Conservation (phyloP, 2,113 vertebrate genomes). For the Ageneiosus marmoratus region DNA sequence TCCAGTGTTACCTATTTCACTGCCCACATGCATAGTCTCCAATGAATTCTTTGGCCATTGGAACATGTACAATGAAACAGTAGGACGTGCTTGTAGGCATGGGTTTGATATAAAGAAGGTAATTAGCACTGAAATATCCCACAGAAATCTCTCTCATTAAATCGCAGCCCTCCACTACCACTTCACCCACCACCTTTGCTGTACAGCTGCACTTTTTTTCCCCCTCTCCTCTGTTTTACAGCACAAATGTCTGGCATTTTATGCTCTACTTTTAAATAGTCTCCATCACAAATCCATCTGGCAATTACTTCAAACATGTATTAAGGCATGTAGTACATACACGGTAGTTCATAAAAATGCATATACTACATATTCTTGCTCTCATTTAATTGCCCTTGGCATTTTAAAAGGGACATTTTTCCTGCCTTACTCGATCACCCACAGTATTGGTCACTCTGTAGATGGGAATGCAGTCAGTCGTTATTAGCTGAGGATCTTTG, state of each 20-base stretch:
- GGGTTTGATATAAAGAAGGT: constrained; percentile 56
- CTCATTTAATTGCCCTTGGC: constrained; percentile 29
- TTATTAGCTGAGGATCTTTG: constrained; percentile 22
- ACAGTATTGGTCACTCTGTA: neutral
- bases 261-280: constrained; percentile 53
- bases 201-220: constrained; percentile 56
- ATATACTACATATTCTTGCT: constrained; percentile 37
- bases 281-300: constrained; percentile 59
- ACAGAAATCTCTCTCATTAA: constrained; percentile 68
- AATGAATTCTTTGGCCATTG: constrained; percentile 46
- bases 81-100: constrained; percentile 52
- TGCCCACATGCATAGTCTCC: neutral
- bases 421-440: neutral
- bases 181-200: constrained; percentile 33
- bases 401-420: constrained; percentile 19
- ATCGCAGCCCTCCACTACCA: constrained; percentile 46
- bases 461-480: neutral
- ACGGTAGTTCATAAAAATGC: constrained; percentile 64
- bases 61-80: constrained; percentile 55
- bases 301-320: constrained; percentile 59
- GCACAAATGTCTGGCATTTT: constrained; percentile 58
- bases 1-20: neutral
- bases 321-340: constrained; percentile 54
- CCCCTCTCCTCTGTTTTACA: constrained; percentile 51
- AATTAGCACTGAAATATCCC: constrained; percentile 65